Conservation (phyloP, 1,140 invertebrate genomes). For the Drosophila carrolli region DNA sequence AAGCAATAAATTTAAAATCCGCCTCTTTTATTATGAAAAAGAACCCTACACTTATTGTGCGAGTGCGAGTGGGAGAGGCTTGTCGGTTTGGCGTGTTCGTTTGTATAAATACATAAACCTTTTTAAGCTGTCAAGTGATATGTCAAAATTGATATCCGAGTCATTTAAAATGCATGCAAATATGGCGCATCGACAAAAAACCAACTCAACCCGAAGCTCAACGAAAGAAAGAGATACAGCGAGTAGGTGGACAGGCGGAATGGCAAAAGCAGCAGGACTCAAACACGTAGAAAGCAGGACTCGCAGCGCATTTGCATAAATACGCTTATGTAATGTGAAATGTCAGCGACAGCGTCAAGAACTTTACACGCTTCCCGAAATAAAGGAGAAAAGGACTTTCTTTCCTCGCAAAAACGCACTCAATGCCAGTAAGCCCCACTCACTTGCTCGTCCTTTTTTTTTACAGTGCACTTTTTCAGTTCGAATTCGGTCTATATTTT, state of each 20-base stretch:
- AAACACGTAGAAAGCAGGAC: constrained; percentile 63
- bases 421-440: constrained; percentile 32
- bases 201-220: constrained; percentile 18
- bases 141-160: constrained; percentile 83
- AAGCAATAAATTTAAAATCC: constrained; percentile 83
- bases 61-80: not conserved
- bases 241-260: constrained; percentile 50
- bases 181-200: constrained; percentile 68
- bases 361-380: constrained; percentile 13
- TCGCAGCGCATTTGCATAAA: constrained; percentile 77
- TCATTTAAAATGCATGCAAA: constrained; percentile 83
- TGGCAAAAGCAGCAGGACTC: constrained; percentile 18
- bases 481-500: constrained; percentile 24
- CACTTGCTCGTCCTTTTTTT: constrained; percentile 1
- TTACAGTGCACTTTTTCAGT: constrained; percentile 31
- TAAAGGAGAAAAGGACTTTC: constrained; percentile 3
- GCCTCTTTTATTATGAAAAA: constrained; percentile 68
- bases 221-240: constrained; percentile 18
- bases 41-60: constrained; percentile 16
- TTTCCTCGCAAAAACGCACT: constrained; percentile 58
- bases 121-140: constrained; percentile 83
- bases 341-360: constrained; percentile 75
- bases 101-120: constrained; percentile 82
- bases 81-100: constrained; percentile 45
- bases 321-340: constrained; percentile 81